Evolutionary conservation across 2,888 invertebrate genomes (phyloP).

Genomic region (Trissolcus brochymenae): DNA sequence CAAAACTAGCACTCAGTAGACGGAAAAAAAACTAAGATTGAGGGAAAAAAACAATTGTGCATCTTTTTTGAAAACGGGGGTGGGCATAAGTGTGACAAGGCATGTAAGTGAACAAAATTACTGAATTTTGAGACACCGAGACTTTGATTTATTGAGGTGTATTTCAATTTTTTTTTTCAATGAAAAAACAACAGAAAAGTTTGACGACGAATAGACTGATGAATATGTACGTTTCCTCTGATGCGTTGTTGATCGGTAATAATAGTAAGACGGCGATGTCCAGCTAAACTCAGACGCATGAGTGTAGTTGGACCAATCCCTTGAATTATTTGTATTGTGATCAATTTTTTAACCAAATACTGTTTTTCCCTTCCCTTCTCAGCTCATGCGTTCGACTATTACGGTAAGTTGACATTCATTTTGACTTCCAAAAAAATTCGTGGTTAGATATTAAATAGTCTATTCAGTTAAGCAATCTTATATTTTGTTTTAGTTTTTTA

Average conservation of each 20-base stretch:
- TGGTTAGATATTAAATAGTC: constrained; percentile 21
- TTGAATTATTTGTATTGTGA: constrained; percentile 49
- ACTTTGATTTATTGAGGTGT: constrained; percentile 55
- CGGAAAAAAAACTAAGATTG: neutral
- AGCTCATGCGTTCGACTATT: constrained; percentile 99
- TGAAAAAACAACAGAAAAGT: constrained; percentile 28
- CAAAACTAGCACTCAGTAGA: constrained; percentile 31
- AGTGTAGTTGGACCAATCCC: constrained; percentile 67
- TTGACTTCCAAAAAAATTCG: constrained; percentile 75
- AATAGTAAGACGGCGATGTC: constrained; percentile 58
- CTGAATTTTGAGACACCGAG: constrained; percentile 25
- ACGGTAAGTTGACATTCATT: constrained; percentile 96
- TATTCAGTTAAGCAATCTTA: constrained; percentile 12
- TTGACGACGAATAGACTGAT: constrained; percentile 43
- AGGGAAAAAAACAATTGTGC: constrained; percentile 13
- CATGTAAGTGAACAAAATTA: constrained; percentile 64
- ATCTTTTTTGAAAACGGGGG: constrained; percentile 61
- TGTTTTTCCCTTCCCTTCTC: constrained; percentile 75
- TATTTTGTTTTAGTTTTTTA: constrained; percentile 9
- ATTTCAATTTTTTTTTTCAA: constrained; percentile 27
- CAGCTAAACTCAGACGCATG: constrained; percentile 69
- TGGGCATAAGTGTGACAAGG: constrained; percentile 76
- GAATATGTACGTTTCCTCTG: constrained; percentile 76
- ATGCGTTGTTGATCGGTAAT: constrained; percentile 59
- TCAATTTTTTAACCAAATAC: constrained; percentile 72